phyloP scores from a whole-genome alignment of 2,113 vertebrate genomes.

The Mustelus asterias region DNA sequence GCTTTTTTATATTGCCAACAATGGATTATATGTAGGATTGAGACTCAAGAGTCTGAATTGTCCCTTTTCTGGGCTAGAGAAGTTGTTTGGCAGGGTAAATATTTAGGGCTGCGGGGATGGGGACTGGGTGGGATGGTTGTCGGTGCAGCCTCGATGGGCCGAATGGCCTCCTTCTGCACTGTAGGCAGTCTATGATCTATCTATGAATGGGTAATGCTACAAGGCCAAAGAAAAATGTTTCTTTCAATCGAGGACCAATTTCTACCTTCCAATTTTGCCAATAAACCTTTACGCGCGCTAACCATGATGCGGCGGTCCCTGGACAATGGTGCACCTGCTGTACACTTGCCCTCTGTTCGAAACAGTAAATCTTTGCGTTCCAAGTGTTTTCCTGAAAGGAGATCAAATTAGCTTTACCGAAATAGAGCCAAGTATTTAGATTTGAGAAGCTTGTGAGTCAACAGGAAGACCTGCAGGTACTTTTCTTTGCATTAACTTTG shows the following conservation, averaged over 20 bases:
- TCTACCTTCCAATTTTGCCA: neutral
- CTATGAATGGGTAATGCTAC: neutral
- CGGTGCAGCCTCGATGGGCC: too few relatives aligned
- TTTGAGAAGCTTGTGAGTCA: neutral
- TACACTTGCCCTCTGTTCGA: neutral
- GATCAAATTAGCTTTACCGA: neutral
- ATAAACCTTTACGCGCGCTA: neutral
- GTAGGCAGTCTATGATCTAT: neutral
- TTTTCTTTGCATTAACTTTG: neutral
- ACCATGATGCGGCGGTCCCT: neutral
- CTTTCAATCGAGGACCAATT: neutral
- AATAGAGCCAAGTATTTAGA: neutral
- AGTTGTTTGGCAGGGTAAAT: too few relatives aligned
- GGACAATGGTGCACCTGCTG: neutral
- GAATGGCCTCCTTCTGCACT: too few relatives aligned
- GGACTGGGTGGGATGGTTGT: too few relatives aligned
- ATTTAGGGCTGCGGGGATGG: too few relatives aligned
- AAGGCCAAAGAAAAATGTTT: neutral
- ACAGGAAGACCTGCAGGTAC: neutral
- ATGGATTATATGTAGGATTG: too few relatives aligned
- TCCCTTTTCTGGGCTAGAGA: too few relatives aligned
- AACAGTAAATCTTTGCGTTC: constrained; percentile 1
- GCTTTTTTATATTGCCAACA: too few relatives aligned
- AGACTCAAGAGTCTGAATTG: too few relatives aligned
- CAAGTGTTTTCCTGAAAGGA: constrained; percentile 11